A percentile compares a stretch with the other conserved stretches of the same genome.
These are phyloP conservation scores for Drosophila pandora DNA, from an alignment of 1,140 invertebrate species.

Conservation along the genomic window DNA sequence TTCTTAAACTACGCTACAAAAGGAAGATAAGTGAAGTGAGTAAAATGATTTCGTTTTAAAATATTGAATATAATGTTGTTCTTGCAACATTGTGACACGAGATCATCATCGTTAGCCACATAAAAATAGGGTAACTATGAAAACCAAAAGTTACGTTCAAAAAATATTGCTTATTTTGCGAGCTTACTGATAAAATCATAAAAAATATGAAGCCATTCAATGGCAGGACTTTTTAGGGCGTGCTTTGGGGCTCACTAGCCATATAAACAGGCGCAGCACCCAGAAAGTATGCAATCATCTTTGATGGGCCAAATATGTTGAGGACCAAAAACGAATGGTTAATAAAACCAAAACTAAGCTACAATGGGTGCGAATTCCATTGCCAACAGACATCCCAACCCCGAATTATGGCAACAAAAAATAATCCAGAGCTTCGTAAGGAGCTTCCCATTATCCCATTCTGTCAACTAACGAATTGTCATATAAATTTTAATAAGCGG, in stretches of 20 bases:
- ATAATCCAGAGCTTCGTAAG: conserved; percentile 27
- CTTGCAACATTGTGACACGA: background rate
- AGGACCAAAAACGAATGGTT: conserved; percentile 10
- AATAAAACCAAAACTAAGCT: conserved; percentile 36
- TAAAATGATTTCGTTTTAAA: background rate
- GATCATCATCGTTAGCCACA: background rate
- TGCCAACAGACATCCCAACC: background rate
- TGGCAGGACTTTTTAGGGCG: conserved; percentile 35
- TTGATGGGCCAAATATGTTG: conserved; percentile 65
- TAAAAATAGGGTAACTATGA: conserved; percentile 13
- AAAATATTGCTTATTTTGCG: conserved; percentile 18
- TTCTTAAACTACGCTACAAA: background rate
- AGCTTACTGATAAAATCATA: conserved; percentile 44
- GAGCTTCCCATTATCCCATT: conserved; percentile 42
- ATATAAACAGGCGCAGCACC: conserved; percentile 32
- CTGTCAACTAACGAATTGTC: conserved; percentile 45
- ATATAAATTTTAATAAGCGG: conserved; percentile 69
- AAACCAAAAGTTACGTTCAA: conserved; percentile 15
- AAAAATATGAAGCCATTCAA: conserved; percentile 33
- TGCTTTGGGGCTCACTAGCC: conserved; percentile 51
- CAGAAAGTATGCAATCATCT: conserved; percentile 54
- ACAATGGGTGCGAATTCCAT: conserved; percentile 2
- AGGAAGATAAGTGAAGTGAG: background rate
- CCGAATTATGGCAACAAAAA: conserved; percentile 33
- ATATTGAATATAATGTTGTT: conserved; percentile 12